Evolutionary conservation across 2,888 invertebrate genomes (phyloP), one percentile per base, ranked within the genome.

Genomic region (Cephonodes hylas): DNA sequence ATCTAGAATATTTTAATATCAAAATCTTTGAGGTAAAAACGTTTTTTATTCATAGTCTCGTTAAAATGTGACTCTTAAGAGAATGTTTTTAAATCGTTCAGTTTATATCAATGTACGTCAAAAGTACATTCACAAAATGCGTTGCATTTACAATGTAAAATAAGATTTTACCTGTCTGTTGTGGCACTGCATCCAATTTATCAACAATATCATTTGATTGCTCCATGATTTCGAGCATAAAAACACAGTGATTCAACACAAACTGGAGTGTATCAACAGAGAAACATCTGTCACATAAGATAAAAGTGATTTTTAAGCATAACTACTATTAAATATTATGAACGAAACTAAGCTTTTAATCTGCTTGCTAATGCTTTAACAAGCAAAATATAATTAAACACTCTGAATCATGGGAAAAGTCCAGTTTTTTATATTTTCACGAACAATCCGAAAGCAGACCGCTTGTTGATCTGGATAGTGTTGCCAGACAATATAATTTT

Each of bases 391-490:
- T 31, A 44, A 15, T 31, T 23, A 48, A 44, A 22, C 18, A 59
- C 38, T 34, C 15, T 27, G 31, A 63, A 38, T 44, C 60, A 61
- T 44, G 45, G 10, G 23, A 62, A 56, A 45, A 20, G 25, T 18
- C 27, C 23, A 18, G 42, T 20, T 23, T 53, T 60, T 53, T 18
- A 27, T 42, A 60, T 23, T 42, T 18, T 42, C 18, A 42, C 53
- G 18, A 18, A 44, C 20, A 66, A 72, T 71, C 73, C 71, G 73
- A 77, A 72, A 60, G 68, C 70, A 70, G 65, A 70, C 85, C 85
- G 90, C 90, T 89, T 89, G 90, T 90, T 90, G 90, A 89, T 89
- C 84, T 81, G 81, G 73, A 71, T 65, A 72, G 78, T 79, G 85
- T 83, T 88, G 79, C 86, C 76, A 85, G 65, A 31, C 4, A 25